Conservation (phyloP, 2,113 vertebrate genomes). For the Ochotona princeps region DNA sequence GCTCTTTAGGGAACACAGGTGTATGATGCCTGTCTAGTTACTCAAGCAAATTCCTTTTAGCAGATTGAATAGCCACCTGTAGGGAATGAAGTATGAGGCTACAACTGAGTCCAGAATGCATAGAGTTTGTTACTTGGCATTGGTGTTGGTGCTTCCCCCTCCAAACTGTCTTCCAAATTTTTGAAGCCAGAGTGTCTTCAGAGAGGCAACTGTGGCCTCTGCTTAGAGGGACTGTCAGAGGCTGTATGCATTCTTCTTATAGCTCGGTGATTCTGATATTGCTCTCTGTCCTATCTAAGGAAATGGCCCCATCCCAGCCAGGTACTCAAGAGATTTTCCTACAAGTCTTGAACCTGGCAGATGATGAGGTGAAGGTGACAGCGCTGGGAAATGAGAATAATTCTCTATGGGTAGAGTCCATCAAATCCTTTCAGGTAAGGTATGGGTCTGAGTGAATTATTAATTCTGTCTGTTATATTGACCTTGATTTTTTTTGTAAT, state of each 20-base stretch:
- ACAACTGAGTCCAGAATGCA: background rate
- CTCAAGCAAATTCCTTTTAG: background rate
- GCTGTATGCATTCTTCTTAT: background rate
- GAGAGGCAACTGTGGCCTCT: background rate
- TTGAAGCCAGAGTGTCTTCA: slow-evolving; percentile 26
- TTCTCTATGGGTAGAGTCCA: slow-evolving; percentile 82
- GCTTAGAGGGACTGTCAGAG: background rate
- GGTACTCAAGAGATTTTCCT: slow-evolving; percentile 88
- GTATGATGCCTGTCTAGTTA: background rate
- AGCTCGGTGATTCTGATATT: slow-evolving; percentile 31
- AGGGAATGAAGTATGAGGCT: background rate
- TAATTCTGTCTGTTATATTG: background rate
- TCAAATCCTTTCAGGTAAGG: slow-evolving; percentile 89
- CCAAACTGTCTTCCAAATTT: slow-evolving; percentile 17
- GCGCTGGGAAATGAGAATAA: slow-evolving; percentile 75
- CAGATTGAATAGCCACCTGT: background rate
- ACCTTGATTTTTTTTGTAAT: slow-evolving; percentile 16
- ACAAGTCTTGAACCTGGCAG: slow-evolving; percentile 92
- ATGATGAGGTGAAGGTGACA: slow-evolving; percentile 84
- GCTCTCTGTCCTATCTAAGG: slow-evolving; percentile 83
- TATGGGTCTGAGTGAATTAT: background rate
- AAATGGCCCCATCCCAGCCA: slow-evolving; percentile 87
- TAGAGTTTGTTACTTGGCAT: background rate
- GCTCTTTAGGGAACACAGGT: background rate
- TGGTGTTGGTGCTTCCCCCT: background rate